Evolutionary conservation across 1,140 invertebrate species (phyloP), one percentile per base, ranked within the genome.

Genomic region (Lasioglossum albipes): DNA sequence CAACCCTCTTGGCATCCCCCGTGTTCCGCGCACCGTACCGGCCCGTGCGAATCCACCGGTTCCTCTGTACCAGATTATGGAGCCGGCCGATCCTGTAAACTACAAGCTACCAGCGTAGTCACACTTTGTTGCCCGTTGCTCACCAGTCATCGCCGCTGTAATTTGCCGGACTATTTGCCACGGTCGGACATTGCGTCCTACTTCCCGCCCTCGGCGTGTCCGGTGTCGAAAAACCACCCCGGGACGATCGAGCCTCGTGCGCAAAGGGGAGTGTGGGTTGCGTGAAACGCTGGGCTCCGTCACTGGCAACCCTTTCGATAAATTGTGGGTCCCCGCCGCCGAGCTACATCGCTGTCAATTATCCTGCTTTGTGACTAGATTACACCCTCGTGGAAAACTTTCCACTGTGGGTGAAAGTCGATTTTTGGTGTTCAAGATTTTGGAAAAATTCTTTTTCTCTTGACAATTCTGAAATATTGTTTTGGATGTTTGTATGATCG

Each of bases 21-120:
- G 57, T 73, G 71, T 67, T 57, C 52, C 27, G 27, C 64, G 75
- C 12, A 54, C 27, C 27, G 27, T 27, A 27, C 27, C 27, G 27
- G 27, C 27, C 41, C 20, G 22, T 42, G 5, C 42, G 68, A 41
- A 71, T 78, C 71, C 67, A 16, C n/a, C 20, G 31, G 71, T n/a
- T 74, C 67, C 65, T 75, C 79, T n/a, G 83, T 57, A 49, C 62
- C 75, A 78, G 79, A 84, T 85, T 82, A 85, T 74, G 84, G 66
- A 65, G 70, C 62, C 59, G 41, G 18, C 42, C 69, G 42, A 42
- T 66, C 27, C 67, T 69, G 69, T 84, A 69, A 81, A 84, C 82
- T 81, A 79, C 78, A 66, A 81, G 73, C 78, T 76, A 75, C 52
- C 36, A 41, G 42, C 52, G 42, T 80, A 73, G 79, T 68, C 71